Conservation (phyloP, 2,797 vertebrate genomes). For the Peromyscus attwateri region DNA sequence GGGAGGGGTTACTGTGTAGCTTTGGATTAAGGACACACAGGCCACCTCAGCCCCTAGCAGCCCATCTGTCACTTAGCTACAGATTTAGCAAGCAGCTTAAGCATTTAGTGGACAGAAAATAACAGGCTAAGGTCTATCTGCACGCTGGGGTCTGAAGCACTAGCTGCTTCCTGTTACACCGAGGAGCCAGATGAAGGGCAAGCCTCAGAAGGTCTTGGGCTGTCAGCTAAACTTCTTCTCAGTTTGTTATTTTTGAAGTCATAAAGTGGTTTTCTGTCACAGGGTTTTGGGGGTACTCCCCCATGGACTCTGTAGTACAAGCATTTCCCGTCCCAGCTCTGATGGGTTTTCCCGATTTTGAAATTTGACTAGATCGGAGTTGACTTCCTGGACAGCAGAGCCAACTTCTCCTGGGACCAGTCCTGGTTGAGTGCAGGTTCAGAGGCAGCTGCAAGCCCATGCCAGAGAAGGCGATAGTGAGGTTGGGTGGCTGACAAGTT, state of each 20-base stretch:
- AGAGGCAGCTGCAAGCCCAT: not conserved
- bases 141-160: not conserved
- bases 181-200: not conserved
- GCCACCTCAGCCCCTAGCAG: constrained; percentile 22
- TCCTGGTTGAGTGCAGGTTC: not conserved
- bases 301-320: not conserved
- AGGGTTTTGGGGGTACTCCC: not conserved
- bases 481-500: not conserved
- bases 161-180: not conserved
- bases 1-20: not conserved
- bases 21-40: not conserved
- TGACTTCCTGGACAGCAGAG: constrained; percentile 42
- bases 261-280: not conserved
- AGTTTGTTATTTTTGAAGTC: not conserved
- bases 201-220: rapidly evolving
- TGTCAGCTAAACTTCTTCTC: not conserved
- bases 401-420: not conserved
- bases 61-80: constrained; percentile 67
- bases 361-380: not conserved
- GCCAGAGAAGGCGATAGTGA: not conserved
- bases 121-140: not conserved
- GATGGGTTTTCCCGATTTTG: constrained; percentile 2
- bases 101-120: constrained; percentile 2
- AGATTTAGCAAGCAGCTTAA: constrained; percentile 62
- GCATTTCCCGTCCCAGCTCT: not conserved